Base-by-base conservation (phyloP, 2,113 vertebrate genomes). In the Limnothrissa miodon region DNA sequence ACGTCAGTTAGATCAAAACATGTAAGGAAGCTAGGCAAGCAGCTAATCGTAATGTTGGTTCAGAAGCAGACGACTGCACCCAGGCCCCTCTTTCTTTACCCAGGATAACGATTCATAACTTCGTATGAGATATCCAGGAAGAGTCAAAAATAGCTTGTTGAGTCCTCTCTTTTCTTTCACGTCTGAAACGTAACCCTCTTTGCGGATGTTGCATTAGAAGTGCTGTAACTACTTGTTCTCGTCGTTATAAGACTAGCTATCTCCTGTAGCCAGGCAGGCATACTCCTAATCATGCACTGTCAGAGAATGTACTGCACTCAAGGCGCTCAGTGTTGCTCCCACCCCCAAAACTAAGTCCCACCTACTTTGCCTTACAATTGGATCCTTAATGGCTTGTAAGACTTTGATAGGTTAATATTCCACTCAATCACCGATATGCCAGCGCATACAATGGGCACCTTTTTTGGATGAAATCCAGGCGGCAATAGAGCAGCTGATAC, bases 11-110 rank as follows among this genome's bases (percentile, higher is more conserved):
- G 23, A 51, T 66, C 39, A 21, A 36, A 74, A 45, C 39, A 15
- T 70, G 23, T 56, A 48, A 23, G 29, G 46, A 23, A 81, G 46
- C 33, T 53, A 81, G 39, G 11, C 39, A 45, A 42, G 25, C 15
- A 39, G 44, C 1, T 4, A 9, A 39, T 13, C 4, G 36, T 80
- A 78, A 19, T 7, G 39, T 33, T 78, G 45, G 45, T 25, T 78
- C 45, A 70, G 9, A 39, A 29, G 21, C 53, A 29, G 66, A 59
- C 79, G 87, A 87, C 86, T 29, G 33, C 62, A 82, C 81, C 88
- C 87, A 80, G 91, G 92, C 90, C 92, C 85, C 79, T 39, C 51
- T 89, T 85, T 85, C 66, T 85, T 81, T 84, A 81, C 13, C 84
- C 86, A 78, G 81, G 82, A 78, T 81, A 82, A 89, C 89, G 87